These are phyloP conservation scores for Acrossocheilus wenchowensis DNA, from an alignment of 2,797 vertebrate genomes.

Conservation along the genomic window DNA sequence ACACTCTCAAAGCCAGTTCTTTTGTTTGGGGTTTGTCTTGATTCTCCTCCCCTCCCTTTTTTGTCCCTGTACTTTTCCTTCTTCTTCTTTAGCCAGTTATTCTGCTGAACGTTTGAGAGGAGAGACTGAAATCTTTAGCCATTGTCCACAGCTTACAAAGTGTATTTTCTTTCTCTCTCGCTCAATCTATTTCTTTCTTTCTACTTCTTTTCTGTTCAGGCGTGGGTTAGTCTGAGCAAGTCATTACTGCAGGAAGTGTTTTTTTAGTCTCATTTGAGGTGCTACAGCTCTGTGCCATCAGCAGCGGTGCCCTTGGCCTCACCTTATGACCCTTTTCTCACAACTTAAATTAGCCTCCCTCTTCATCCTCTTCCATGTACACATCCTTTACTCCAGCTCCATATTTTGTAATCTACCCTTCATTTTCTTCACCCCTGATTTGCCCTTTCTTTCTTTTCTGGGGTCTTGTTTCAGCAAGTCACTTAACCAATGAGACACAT, in stretches of 20 bases:
- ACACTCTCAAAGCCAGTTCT: slow-evolving; percentile 43
- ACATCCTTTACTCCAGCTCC: slow-evolving; percentile 6
- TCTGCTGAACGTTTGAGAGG: neutral
- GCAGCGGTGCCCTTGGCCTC: slow-evolving; percentile 42
- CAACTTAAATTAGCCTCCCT: slow-evolving; percentile 51
- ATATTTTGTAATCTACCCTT: slow-evolving; percentile 17
- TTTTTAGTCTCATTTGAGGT: slow-evolving; percentile 35
- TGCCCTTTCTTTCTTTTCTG: slow-evolving; percentile 17
- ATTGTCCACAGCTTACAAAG: neutral
- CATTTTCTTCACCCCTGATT: slow-evolving; percentile 11
- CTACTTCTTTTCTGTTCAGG: neutral
- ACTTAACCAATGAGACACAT: neutral
- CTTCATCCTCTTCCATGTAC: neutral
- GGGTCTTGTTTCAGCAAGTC: slow-evolving; percentile 8
- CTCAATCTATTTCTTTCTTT: slow-evolving; percentile 1
- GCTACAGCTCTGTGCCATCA: slow-evolving; percentile 30
- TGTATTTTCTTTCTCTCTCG: neutral
- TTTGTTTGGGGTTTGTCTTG: slow-evolving; percentile 11
- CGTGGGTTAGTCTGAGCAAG: slow-evolving; percentile 13
- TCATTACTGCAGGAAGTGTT: slow-evolving; percentile 13
- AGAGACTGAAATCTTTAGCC: neutral
- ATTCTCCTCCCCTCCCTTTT: neutral
- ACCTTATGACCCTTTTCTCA: slow-evolving; percentile 42
- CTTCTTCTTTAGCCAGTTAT: neutral
- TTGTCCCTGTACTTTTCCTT: slow-evolving; percentile 9